Evolutionary conservation across 1,140 invertebrate genomes (phyloP).

Genomic region (Mizuhopecten yessoensis): DNA sequence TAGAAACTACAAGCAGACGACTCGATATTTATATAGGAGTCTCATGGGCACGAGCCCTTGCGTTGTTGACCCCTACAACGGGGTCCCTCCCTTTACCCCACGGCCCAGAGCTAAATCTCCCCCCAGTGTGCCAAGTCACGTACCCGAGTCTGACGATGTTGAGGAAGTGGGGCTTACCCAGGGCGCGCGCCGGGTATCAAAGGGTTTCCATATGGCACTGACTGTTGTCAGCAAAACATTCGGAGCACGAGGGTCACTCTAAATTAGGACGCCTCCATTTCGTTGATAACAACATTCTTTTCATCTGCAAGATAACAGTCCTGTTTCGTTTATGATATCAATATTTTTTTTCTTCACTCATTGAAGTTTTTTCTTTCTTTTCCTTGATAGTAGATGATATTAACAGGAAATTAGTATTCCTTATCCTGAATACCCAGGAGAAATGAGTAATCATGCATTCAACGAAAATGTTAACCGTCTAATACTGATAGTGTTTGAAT

Average conservation of each 20-base stretch:
- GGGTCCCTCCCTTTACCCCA: not conserved
- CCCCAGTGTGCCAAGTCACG: conserved; percentile 1
- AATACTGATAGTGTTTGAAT: no score
- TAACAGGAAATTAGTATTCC: no score
- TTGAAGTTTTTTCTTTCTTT: not conserved
- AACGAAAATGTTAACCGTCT: no score
- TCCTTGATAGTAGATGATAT: not conserved
- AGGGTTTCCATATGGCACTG: not conserved
- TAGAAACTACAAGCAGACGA: no score
- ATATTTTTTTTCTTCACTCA: not conserved
- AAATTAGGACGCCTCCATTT: not conserved
- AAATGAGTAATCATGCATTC: not conserved
- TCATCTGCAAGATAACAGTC: not conserved
- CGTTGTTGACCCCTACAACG: not conserved
- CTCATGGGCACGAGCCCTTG: no score
- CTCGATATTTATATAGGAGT: no score
- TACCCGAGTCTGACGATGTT: not conserved
- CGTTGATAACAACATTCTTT: conserved; percentile 11
- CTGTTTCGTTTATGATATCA: not conserved
- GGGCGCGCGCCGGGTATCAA: not conserved
- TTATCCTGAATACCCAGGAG: not conserved
- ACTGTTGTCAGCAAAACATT: not conserved
- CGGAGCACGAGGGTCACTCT: not conserved
- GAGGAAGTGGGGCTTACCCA: not conserved
- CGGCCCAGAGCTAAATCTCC: not conserved